Conservation (phyloP, 2,797 vertebrate genomes). For the Gouania willdenowi region DNA sequence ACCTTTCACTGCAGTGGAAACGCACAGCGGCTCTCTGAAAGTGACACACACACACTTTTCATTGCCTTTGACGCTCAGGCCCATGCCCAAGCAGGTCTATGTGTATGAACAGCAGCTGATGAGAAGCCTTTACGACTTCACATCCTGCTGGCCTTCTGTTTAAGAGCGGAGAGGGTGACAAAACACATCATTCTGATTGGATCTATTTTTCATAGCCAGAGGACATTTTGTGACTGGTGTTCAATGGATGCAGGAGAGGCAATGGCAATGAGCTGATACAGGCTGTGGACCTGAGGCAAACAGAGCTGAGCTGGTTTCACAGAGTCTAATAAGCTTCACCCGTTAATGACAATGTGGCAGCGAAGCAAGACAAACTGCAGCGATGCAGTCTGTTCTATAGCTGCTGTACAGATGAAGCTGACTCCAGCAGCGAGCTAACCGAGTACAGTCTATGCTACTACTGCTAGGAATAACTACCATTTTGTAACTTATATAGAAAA, state of each 20-base stretch:
- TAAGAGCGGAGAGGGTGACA: not conserved
- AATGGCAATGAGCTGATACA: slow-evolving; percentile 10
- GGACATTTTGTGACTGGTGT: slow-evolving; percentile 21
- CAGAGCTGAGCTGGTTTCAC: slow-evolving; percentile 3
- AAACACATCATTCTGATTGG: slow-evolving; percentile 1
- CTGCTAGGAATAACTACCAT: too few relatives aligned
- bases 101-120: slow-evolving; percentile 34
- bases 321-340: slow-evolving; percentile 7
- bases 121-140: slow-evolving; percentile 24
- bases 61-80: slow-evolving; percentile 43
- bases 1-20: too few relatives aligned
- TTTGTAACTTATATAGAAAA: too few relatives aligned
- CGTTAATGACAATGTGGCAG: slow-evolving; percentile 3
- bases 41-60: slow-evolving; percentile 23
- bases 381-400: too few relatives aligned
- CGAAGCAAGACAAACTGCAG: not conserved
- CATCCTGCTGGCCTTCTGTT: not conserved
- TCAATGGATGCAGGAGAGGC: slow-evolving; percentile 8
- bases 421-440: too few relatives aligned
- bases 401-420: too few relatives aligned
- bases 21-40: slow-evolving; percentile 17
- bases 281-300: slow-evolving; percentile 10
- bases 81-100: slow-evolving; percentile 20
- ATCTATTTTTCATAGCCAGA: slow-evolving; percentile 23
- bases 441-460: too few relatives aligned